A percentile compares a stretch with the other conserved stretches of the same genome.
phyloP scores from a whole-genome alignment of 2,888 invertebrate species.

The Copidosoma aretas region DNA sequence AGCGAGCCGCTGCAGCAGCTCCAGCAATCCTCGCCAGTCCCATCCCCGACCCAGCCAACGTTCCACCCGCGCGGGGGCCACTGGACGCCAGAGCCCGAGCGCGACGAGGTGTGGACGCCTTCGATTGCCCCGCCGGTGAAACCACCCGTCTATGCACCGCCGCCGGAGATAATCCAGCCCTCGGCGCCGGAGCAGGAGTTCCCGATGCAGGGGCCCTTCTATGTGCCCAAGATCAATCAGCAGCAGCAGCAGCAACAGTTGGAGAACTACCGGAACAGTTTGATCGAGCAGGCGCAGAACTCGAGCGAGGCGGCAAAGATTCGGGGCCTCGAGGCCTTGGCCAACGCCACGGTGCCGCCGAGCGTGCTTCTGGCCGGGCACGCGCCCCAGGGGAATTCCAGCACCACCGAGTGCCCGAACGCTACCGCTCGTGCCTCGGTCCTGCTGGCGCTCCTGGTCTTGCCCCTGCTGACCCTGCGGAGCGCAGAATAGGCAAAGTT shows the following conservation, averaged over 20 bases:
- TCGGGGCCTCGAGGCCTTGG: slow-evolving; percentile 14
- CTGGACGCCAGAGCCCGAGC: neutral
- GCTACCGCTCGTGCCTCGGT: neutral
- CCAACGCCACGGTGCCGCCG: slow-evolving; percentile 39
- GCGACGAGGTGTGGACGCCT: neutral
- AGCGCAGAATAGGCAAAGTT: no score
- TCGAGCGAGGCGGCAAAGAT: slow-evolving; percentile 13
- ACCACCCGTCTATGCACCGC: neutral
- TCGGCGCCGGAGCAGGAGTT: slow-evolving; percentile 37
- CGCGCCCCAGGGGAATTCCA: neutral
- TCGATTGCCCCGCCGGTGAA: slow-evolving; percentile 6
- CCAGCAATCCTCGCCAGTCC: neutral
- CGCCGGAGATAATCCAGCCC: slow-evolving; percentile 33
- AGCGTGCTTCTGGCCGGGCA: slow-evolving; percentile 12
- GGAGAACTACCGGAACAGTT: slow-evolving; percentile 44
- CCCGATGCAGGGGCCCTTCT: slow-evolving; percentile 37
- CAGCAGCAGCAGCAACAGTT: slow-evolving; percentile 43
- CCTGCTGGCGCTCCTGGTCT: neutral
- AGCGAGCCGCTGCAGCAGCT: slow-evolving; percentile 5
- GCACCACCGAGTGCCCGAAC: slow-evolving; percentile 28
- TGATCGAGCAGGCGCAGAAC: slow-evolving; percentile 10
- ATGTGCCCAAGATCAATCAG: slow-evolving; percentile 40
- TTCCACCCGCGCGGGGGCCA: neutral
- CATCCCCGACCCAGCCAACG: slow-evolving; percentile 1
- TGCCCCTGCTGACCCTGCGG: no score